These are phyloP conservation scores for Dryas iulia DNA, from an alignment of 1,140 invertebrate genomes.

Conservation along the genomic window DNA sequence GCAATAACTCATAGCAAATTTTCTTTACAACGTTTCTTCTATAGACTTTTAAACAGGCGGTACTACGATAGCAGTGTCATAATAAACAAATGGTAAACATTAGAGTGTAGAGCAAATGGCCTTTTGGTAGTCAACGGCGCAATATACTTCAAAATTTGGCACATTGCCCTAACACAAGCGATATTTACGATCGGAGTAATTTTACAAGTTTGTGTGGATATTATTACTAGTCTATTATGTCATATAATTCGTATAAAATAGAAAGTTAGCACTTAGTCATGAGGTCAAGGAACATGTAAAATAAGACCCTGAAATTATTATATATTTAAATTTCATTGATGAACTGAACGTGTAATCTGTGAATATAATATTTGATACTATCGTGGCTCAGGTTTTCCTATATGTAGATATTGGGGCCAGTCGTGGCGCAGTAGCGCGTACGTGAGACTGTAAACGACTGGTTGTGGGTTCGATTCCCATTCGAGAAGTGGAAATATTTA, in stretches of 20 bases:
- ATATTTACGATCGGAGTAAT: conserved; percentile 33
- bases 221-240: conserved; percentile 15
- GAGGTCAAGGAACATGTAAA: conserved; percentile 18
- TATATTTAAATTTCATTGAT: neutral
- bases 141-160: conserved; percentile 33
- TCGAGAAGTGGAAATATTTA: neutral
- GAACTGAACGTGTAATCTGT: too few relatives aligned
- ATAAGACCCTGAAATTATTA: conserved; percentile 8
- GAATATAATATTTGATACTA: too few relatives aligned
- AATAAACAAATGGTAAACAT: conserved; percentile 26
- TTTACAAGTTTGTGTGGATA: conserved; percentile 27
- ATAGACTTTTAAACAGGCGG: conserved; percentile 16
- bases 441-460: too few relatives aligned
- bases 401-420: too few relatives aligned
- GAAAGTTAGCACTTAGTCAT: conserved; percentile 27
- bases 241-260: conserved; percentile 28
- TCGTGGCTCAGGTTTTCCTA: too few relatives aligned
- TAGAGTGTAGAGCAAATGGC: conserved; percentile 15
- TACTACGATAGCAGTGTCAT: neutral
- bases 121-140: conserved; percentile 24
- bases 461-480: neutral
- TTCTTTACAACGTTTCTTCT: conserved; percentile 2
- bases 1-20: neutral
- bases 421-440: too few relatives aligned
- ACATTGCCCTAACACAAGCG: conserved; percentile 23